phyloP scores from a whole-genome alignment of 2,888 invertebrate species.

The Amaurobius ferox region DNA sequence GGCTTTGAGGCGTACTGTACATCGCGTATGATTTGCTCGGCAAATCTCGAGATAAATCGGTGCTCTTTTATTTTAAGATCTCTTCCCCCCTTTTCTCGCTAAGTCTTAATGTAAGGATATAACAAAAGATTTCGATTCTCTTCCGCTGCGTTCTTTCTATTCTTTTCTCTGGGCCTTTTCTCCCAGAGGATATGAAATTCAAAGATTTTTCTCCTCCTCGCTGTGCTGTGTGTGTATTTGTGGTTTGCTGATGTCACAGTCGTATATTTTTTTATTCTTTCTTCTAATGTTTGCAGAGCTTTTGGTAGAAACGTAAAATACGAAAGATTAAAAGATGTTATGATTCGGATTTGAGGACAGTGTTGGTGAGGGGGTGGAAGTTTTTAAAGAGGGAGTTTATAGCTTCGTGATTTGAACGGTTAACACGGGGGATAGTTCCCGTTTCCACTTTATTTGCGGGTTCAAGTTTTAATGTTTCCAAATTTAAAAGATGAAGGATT shows the following conservation, averaged over 20 bases:
- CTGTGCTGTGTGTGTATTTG: constrained; percentile 20
- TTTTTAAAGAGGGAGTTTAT: constrained; percentile 7
- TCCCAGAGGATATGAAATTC: constrained; percentile 32
- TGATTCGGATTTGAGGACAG: constrained; percentile 18
- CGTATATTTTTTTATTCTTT: constrained; percentile 5
- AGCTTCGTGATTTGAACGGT: constrained; percentile 1
- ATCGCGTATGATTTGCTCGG: constrained; percentile 57
- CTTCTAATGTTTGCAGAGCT: constrained; percentile 3
- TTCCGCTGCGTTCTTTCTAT: constrained; percentile 14
- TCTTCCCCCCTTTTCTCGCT: not conserved
- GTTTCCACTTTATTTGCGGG: not conserved
- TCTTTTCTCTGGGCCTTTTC: not conserved
- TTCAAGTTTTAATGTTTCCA: not conserved
- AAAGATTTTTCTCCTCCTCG: not conserved
- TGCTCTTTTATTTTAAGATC: constrained; percentile 69
- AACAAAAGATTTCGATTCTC: constrained; percentile 56
- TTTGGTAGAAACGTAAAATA: not conserved
- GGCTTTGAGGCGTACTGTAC: constrained; percentile 57
- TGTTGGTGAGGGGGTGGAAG: not conserved
- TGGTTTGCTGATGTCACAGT: constrained; percentile 60
- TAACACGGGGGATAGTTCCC: not conserved
- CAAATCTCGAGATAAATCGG: constrained; percentile 67
- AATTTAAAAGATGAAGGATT: not conserved
- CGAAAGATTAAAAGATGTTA: constrained; percentile 35
- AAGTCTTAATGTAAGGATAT: constrained; percentile 51